Base-by-base conservation (phyloP, 2,888 invertebrate genomes). In the Microplitis manilae region DNA sequence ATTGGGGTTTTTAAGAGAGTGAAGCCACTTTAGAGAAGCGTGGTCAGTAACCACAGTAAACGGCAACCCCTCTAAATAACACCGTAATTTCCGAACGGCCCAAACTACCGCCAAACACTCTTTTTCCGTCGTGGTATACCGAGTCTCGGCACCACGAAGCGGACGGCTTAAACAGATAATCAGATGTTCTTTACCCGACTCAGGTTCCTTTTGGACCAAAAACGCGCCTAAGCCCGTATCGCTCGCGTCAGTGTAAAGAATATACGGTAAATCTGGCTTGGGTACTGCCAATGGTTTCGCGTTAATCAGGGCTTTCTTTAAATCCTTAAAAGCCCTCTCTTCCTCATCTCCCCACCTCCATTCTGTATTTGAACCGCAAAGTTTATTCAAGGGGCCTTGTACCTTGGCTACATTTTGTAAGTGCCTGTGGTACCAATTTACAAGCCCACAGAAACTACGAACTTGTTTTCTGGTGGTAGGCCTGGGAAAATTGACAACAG, bases 1-100 rank as follows among this genome's bases (percentile, higher is more conserved):
- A 64, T 69, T 68, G 0, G 85, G 84, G 50, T 82, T 77, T 9
- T 85, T 81, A 4, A 82, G 60, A n/a, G 77, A 80, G 2, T 13
- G 13, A 73, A 85, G 68, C 85, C 84, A 86, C 6, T 70, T 61
- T 1, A 85, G 62, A 79, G 17, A 20, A 1, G 20, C 20, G 20
- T 20, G 20, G 1, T 20, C 20, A 20, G 20, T 20, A 1, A 20
- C 20, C 20, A 20, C 20, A 20, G 20, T 20, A 20, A 20, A 20
- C 20, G 20, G 20, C 2, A 1, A 20, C 20, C 20, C 2, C 20
- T 20, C 2, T 1, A 20, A 2, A 20, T 20, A 20, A 20, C 20
- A 20, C 20, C 1, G 20, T 20, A 20, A 20, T 2, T 20, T 20
- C 20, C 20, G 20, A 2, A 20, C 20, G 20, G 20, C 20, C 20